Base-by-base conservation (phyloP, 2,888 invertebrate genomes). In the Caenorhabditis sp. region DNA sequence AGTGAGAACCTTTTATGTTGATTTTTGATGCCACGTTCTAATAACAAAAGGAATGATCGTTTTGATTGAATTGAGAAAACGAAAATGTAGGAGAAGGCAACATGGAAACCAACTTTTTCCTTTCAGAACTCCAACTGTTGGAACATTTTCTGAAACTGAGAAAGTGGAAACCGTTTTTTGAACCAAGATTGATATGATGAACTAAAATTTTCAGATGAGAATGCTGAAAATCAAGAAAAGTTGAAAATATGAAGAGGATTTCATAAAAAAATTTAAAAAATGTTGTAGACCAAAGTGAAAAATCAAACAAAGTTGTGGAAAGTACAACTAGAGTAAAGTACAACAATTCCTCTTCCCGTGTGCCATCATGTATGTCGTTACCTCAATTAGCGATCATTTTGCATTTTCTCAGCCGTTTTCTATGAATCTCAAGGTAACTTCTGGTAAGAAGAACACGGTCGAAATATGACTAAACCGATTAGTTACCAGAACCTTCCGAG, bases 361-460 rank as follows among this genome's bases (percentile, higher is more conserved):
- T 69, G 77, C 77, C 77, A 77, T 77, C 69, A 61, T 77, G 69
- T 76, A 68, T 77, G 77, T 76, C 76, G 69, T 68, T 76, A 76
- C 77, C 77, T 77, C 69, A 69, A 77, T 69, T 77, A 69, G 54
- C 63, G 66, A 61, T 76, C 59, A 59, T 31, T 76, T 75, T 75
- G 58, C 64, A 66, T 75, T 59, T 76, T 76, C 76, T 41, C 68
- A 68, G 75, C 47, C 26, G 47, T 75, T 61, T 75, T 59, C 47
- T 22, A 69, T 38, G 26, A 1, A 54, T 56, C 49, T 77, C 77
- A 77, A 77, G 77, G 77, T 69, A 69, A 77, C 77, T 41, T 28
- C 61, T 59, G 68, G 75, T 75, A 66, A 75, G 58, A 28, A 56
- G 75, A 75, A 66, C 49, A 66, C 66, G 47, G 56, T 66, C 44